Evolutionary conservation across 2,113 vertebrate genomes (phyloP), one percentile per base, ranked within the genome.

Genomic region (Australoheros scitulus): DNA sequence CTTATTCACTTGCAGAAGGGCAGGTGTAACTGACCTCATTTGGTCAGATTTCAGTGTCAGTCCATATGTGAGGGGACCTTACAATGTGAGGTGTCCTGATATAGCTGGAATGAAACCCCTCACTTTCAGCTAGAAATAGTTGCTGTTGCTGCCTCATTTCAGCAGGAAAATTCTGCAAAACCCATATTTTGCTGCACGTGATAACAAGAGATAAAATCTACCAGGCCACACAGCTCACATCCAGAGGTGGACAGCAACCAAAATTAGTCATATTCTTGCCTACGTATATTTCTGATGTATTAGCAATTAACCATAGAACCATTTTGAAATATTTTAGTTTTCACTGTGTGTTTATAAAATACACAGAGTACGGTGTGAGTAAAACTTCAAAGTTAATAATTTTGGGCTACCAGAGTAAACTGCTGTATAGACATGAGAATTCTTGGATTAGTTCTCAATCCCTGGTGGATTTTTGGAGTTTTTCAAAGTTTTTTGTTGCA

Each of bases 1-100:
- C 2, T 47, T 24, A 2, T 3, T 74, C 4, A n/a, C 20, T 41
- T 1, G 4, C 36, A 56, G 38, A 38, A 8, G 72, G 68, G 57
- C 52, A 79, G 81, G 61, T 83, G 77, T 43, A 29, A 58, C 60
- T 47, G 60, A 81, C 70, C 32, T 72, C 63, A 85, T 68, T 68
- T 82, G 60, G 58, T 70, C 78, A 50, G 52, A 79, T 83, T 84
- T 87, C 68, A 84, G 85, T 24, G 77, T 57, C 17, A 14, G 61
- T 43, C 15, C 61, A 34, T 55, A n/a, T 87, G 60, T 68, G 79
- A 56, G 29, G 20, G 11, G 43, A 50, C 58, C 61, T 65, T 6
- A 3, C 77, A 77, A 78, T 72, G 55, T 50, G 22, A 87, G 81
- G 17, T 59, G 70, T 59, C 26, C 9, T 38, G 61, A 76, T 47